phyloP scores from a whole-genome alignment of 2,888 invertebrate genomes.

The Tenthredo amoena region DNA sequence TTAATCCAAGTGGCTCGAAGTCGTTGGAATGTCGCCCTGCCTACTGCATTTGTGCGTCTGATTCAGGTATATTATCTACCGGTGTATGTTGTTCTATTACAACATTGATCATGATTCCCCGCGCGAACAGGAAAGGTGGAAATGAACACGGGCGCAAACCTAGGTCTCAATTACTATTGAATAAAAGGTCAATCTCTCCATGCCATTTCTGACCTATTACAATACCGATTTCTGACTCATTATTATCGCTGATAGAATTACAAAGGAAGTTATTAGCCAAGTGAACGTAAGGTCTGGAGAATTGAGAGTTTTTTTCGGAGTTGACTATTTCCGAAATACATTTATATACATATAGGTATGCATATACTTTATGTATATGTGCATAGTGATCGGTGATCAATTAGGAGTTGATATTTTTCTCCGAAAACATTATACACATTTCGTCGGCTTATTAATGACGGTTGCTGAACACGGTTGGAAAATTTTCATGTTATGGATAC shows the following conservation, averaged over 20 bases:
- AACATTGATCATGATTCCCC: background rate
- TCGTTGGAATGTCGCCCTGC: slow-evolving; percentile 46
- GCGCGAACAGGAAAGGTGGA: background rate
- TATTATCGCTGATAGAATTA: background rate
- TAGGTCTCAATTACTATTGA: background rate
- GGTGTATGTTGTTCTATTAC: background rate
- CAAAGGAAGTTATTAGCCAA: background rate
- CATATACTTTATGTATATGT: background rate
- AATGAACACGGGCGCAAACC: background rate
- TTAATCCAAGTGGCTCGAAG: slow-evolving; percentile 31
- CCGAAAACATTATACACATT: slow-evolving; percentile 15
- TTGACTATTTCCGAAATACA: background rate
- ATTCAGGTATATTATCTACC: background rate
- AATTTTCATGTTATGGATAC: slow-evolving; percentile 24
- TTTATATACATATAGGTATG: too few relatives aligned
- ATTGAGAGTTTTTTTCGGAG: background rate
- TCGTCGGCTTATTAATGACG: slow-evolving; percentile 3
- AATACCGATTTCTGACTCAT: background rate
- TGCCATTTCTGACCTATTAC: background rate
- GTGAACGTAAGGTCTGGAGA: background rate
- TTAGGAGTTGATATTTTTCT: slow-evolving; percentile 21
- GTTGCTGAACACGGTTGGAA: background rate
- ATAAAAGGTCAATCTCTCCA: background rate
- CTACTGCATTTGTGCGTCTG: slow-evolving; percentile 30
- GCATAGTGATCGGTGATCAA: background rate